A percentile compares a stretch with the other conserved stretches of the same genome.
These are phyloP conservation scores for Apis florea DNA, from an alignment of 1,140 invertebrate species.

Conservation along the genomic window DNA sequence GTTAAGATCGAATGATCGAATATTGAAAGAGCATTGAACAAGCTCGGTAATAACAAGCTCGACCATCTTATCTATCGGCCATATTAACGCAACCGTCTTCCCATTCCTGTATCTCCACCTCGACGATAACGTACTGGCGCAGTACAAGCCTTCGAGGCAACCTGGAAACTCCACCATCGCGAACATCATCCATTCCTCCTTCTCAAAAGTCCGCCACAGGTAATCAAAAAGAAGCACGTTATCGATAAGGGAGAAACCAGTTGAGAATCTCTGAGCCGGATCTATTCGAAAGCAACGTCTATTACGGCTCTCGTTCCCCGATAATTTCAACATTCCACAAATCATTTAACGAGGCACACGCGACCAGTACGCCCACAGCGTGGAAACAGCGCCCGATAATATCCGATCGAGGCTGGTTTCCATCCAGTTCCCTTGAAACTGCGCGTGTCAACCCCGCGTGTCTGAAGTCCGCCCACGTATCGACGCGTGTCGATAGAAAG, in stretches of 20 bases:
- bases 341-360: conserved; percentile 36
- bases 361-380: conserved; percentile 25
- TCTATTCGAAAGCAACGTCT: conserved; percentile 35
- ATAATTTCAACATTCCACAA: conserved; percentile 54
- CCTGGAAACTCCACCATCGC: background rate
- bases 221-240: background rate
- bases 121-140: background rate
- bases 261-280: conserved; percentile 34
- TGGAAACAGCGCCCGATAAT: conserved; percentile 41
- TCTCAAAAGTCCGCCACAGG: background rate
- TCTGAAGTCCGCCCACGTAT: conserved; percentile 40
- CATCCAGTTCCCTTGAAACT: conserved; percentile 42
- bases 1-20: too few relatives aligned
- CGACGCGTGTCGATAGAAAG: conserved; percentile 5
- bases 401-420: conserved; percentile 25
- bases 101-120: background rate
- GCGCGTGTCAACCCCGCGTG: conserved; percentile 41
- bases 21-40: too few relatives aligned
- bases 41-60: background rate
- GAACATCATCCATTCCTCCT: background rate
- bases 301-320: conserved; percentile 28
- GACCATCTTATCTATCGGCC: background rate
- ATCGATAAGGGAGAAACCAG: background rate
- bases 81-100: background rate
- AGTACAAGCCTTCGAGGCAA: too few relatives aligned